These are phyloP conservation scores for Phodopus roborovskii DNA, from an alignment of 2,113 vertebrate genomes.

Conservation along the genomic window DNA sequence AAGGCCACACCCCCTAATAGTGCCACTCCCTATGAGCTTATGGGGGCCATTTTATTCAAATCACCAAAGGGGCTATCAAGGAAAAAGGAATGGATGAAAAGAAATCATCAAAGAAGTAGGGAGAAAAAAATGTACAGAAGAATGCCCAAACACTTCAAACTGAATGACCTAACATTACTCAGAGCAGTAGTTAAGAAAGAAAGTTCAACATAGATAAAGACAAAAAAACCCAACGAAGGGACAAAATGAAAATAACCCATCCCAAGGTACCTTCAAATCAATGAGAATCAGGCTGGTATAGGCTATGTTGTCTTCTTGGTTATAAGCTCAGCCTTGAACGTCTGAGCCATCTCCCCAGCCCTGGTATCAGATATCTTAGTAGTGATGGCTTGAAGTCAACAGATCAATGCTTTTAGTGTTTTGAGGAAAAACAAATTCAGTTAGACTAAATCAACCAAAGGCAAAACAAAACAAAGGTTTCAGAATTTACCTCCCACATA, in stretches of 20 bases:
- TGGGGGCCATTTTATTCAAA: not conserved
- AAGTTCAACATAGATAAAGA: not conserved
- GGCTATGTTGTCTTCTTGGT: not conserved
- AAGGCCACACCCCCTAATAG: not conserved
- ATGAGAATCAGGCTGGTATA: not conserved
- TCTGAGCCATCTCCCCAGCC: not conserved
- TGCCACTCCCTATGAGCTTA: not conserved
- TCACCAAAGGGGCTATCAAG: too few relatives aligned
- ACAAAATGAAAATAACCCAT: not conserved
- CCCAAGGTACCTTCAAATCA: not conserved
- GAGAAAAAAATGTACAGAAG: not conserved
- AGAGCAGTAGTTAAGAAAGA: not conserved
- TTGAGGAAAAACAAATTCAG: slow-evolving; percentile 32
- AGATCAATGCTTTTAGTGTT: slow-evolving; percentile 21
- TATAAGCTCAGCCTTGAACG: not conserved
- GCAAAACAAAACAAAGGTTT: slow-evolving; percentile 42
- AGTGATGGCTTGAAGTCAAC: not conserved
- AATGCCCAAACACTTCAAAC: slow-evolving; percentile 13
- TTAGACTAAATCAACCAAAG: slow-evolving; percentile 47
- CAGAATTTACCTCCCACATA: slow-evolving; percentile 17
- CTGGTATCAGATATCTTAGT: not conserved
- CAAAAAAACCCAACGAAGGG: slow-evolving; percentile 14
- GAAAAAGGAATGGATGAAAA: not conserved
- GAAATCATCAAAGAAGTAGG: slow-evolving; percentile 14
- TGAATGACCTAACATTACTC: not conserved